Percentiles rank a stretch among this genome's conserved stretches.
These are phyloP conservation scores for Spongia lamella DNA, from an alignment of 37 sponge, comb jelly and placozoan genomes.

Conservation along the genomic window DNA sequence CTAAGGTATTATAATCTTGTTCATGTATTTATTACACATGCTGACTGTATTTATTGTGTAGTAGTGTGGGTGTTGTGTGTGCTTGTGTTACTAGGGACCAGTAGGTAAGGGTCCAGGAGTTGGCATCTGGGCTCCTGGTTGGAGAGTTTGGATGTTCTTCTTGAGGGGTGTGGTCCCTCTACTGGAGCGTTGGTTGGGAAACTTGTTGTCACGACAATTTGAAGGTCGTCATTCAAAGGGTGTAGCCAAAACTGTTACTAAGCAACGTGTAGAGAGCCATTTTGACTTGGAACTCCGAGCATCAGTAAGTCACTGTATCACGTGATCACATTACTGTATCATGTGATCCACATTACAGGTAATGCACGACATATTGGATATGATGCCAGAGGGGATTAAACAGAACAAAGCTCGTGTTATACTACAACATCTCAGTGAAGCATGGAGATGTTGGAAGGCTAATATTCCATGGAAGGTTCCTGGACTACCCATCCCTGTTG, in stretches of 20 bases:
- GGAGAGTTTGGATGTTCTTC: constrained; percentile 99
- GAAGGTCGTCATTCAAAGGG: constrained; percentile 99
- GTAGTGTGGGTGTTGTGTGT: not conserved
- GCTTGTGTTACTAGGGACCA: constrained; percentile 73
- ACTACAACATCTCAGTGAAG: constrained; percentile 97
- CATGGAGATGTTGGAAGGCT: constrained; percentile 99
- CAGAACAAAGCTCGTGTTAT: constrained; percentile 99
- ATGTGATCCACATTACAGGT: constrained; percentile 22
- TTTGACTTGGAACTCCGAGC: constrained; percentile 98
- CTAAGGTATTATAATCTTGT: no score
- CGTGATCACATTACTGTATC: not conserved
- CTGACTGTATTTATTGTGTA: not conserved
- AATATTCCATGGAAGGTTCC: constrained; percentile 99
- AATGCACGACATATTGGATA: constrained; percentile 99
- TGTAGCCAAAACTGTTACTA: constrained; percentile 98
- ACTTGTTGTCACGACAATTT: constrained; percentile 96
- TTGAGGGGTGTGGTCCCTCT: constrained; percentile 95
- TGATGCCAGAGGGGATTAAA: constrained; percentile 99
- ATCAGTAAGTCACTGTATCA: constrained; percentile 66
- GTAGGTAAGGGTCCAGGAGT: constrained; percentile 99
- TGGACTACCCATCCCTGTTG: constrained; percentile 94
- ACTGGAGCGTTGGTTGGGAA: constrained; percentile 98
- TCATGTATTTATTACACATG: not conserved
- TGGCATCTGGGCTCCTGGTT: constrained; percentile 98
- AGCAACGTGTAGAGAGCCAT: constrained; percentile 98